These are phyloP conservation scores for Polymixis flavicincta DNA, from an alignment of 2,888 invertebrate species.

Conservation along the genomic window DNA sequence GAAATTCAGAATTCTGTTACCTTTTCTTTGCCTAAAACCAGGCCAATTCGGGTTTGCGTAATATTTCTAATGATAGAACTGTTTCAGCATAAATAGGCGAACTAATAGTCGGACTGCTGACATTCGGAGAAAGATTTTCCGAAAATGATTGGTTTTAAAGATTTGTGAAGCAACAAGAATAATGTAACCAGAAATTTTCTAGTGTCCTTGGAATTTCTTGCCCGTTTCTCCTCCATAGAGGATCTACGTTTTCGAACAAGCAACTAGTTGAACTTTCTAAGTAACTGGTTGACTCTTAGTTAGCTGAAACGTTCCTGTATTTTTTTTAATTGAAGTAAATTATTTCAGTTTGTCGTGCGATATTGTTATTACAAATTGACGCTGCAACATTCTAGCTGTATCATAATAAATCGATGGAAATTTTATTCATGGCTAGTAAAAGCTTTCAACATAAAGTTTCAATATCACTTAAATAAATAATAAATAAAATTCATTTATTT, in stretches of 20 bases:
- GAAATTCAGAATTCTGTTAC: neutral
- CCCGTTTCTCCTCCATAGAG: too few species aligned
- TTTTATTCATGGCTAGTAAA: conserved; percentile 1
- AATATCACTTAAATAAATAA: conserved; percentile 1
- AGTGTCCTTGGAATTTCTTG: too few species aligned
- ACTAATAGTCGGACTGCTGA: neutral
- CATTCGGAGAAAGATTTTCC: neutral
- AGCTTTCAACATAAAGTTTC: conserved; percentile 17
- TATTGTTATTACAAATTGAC: neutral
- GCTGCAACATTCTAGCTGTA: neutral
- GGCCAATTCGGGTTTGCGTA: neutral
- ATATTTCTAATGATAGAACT: neutral
- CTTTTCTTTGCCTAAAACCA: neutral
- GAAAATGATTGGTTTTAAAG: neutral
- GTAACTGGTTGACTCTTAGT: too few species aligned
- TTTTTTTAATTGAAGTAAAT: too few species aligned
- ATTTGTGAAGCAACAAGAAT: too few species aligned
- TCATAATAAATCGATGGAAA: neutral
- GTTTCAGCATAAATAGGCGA: neutral
- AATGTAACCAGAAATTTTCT: too few species aligned
- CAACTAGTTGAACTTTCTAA: too few species aligned
- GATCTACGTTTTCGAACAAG: too few species aligned
- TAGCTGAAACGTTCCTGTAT: too few species aligned
- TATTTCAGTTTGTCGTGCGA: neutral
- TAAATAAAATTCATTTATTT: too few species aligned